phyloP scores from a whole-genome alignment of 2,797 vertebrate genomes.

The Mus spretus region DNA sequence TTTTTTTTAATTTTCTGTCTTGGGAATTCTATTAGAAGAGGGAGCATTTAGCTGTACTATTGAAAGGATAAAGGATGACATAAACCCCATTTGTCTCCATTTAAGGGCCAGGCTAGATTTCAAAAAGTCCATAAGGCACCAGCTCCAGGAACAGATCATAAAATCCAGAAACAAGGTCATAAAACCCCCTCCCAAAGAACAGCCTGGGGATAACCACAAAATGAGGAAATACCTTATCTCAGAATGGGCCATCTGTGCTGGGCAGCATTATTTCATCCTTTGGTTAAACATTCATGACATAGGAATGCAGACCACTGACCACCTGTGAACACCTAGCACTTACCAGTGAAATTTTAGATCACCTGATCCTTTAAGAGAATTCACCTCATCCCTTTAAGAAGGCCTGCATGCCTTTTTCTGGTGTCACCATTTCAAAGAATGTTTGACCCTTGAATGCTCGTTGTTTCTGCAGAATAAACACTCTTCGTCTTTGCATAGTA shows the following conservation, averaged over 20 bases:
- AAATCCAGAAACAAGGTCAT: background rate
- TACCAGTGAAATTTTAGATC: background rate
- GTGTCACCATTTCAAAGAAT: background rate
- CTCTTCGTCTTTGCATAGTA: background rate
- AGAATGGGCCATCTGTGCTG: background rate
- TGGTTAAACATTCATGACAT: background rate
- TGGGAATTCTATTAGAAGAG: slow-evolving; percentile 51
- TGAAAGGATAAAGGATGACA: background rate
- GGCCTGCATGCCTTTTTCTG: background rate
- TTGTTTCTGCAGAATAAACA: background rate
- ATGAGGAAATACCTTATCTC: background rate
- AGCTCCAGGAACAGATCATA: background rate
- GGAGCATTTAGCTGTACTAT: slow-evolving; percentile 38
- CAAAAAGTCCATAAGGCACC: background rate
- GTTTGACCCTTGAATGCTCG: background rate
- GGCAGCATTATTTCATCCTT: background rate
- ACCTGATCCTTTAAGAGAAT: background rate
- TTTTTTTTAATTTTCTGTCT: slow-evolving; percentile 44
- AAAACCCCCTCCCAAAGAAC: background rate
- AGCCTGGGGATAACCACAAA: background rate
- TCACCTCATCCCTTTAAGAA: background rate
- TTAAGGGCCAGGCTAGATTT: background rate
- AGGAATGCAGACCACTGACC: background rate
- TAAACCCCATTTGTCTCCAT: background rate
- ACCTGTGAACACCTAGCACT: background rate